Conservation (phyloP, 1,140 invertebrate genomes). For the Bombus picipes region DNA sequence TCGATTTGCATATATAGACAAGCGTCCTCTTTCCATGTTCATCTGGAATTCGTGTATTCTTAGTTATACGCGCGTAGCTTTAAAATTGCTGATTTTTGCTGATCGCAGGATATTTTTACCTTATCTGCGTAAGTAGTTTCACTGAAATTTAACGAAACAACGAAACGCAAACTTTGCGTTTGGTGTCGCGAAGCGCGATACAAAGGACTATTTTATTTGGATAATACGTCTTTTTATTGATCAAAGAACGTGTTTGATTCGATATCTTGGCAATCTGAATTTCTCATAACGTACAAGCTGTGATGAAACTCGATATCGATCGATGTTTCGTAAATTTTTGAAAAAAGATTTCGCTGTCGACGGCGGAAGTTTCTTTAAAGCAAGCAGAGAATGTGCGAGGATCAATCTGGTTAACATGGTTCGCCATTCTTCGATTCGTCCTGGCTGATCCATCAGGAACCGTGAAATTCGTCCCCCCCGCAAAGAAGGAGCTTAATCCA, state of each 20-base stretch:
- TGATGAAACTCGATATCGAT: no score
- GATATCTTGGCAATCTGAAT: not conserved
- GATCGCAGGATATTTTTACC: not conserved
- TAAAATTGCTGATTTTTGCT: not conserved
- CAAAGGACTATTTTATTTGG: not conserved
- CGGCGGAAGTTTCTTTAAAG: no score
- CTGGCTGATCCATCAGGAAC: slow-evolving; percentile 23
- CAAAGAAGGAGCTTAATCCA: slow-evolving; percentile 62
- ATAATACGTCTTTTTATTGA: not conserved
- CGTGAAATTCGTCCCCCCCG: slow-evolving; percentile 12
- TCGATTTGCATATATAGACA: slow-evolving; percentile 33
- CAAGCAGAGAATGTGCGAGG: not conserved
- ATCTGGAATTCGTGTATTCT: not conserved
- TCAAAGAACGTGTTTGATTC: no score
- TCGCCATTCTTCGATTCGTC: slow-evolving; percentile 33
- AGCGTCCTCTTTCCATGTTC: slow-evolving; percentile 14
- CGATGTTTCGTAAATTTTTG: no score
- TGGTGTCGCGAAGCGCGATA: not conserved
- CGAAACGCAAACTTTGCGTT: not conserved
- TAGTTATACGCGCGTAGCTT: not conserved
- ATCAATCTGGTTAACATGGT: slow-evolving; percentile 36
- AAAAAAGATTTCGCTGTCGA: no score
- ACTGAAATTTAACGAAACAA: not conserved
- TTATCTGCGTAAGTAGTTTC: not conserved
- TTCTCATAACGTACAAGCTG: not conserved